phyloP scores from a whole-genome alignment of 2,113 vertebrate genomes.

The Ctenomys sociabilis region DNA sequence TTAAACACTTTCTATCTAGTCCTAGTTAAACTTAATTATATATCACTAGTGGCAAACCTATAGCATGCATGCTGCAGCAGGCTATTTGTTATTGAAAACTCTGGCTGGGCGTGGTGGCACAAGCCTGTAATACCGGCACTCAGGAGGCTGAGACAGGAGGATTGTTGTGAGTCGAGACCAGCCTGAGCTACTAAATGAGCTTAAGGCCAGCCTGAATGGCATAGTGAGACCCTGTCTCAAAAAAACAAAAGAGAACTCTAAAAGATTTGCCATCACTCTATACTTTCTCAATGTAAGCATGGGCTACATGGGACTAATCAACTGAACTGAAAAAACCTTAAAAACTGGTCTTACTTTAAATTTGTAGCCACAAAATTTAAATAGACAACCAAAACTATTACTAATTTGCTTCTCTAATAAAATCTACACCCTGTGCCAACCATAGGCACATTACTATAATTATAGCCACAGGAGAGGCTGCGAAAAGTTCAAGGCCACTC shows the following conservation, averaged over 20 bases:
- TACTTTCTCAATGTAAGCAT: not conserved
- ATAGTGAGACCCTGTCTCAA: too few species aligned
- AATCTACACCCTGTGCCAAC: not conserved
- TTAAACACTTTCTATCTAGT: not conserved
- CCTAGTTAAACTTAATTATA: not conserved
- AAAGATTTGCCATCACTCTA: not conserved
- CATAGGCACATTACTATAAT: not conserved
- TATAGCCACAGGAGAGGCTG: not conserved
- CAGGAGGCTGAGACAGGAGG: too few species aligned
- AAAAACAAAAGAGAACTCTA: not conserved
- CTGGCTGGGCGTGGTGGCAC: too few species aligned
- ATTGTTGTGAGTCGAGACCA: too few species aligned
- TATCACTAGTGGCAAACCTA: not conserved
- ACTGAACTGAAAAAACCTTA: conserved; percentile 5
- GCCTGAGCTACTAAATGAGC: too few species aligned
- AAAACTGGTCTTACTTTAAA: conserved; percentile 39
- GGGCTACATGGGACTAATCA: not conserved
- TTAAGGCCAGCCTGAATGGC: too few species aligned
- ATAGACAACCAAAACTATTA: not conserved
- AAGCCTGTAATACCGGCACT: too few species aligned
- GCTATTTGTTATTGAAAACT: not conserved
- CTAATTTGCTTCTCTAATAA: not conserved
- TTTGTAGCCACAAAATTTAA: conserved; percentile 36
- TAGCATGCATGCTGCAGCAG: too few species aligned
- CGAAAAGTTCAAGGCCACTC: not conserved